These are phyloP conservation scores for Sus cebifrons DNA, from an alignment of 2,797 vertebrate species.

Conservation along the genomic window DNA sequence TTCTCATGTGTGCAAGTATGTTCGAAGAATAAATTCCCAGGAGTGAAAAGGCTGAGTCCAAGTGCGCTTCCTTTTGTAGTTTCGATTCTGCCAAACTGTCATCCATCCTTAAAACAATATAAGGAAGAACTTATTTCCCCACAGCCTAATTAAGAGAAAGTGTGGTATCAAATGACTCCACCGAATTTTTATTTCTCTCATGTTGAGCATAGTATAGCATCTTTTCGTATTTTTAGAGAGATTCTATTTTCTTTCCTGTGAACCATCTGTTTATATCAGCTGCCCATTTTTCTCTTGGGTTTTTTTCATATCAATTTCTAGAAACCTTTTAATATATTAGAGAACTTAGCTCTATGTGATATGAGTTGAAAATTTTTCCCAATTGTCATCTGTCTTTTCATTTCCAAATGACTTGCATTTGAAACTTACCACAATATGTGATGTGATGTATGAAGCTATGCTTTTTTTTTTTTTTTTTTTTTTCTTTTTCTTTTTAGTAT, in stretches of 20 bases:
- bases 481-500: too few species aligned
- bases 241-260: constrained; percentile 37
- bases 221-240: constrained; percentile 48
- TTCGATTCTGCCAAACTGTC: background rate
- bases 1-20: background rate
- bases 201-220: background rate
- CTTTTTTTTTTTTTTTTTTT: too few species aligned
- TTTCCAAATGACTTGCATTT: constrained; percentile 3
- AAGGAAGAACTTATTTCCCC: background rate
- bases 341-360: background rate
- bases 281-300: constrained; percentile 32
- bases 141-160: background rate
- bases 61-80: background rate
- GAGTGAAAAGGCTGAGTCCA: background rate
- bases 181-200: constrained; percentile 27
- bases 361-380: background rate
- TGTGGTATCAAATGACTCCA: background rate
- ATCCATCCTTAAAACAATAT: background rate
- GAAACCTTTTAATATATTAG: background rate
- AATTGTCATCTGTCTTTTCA: constrained; percentile 11
- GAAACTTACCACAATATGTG: background rate
- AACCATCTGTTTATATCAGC: constrained; percentile 37
- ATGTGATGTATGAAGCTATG: background rate
- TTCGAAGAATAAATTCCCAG: constrained; percentile 26
- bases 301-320: constrained; percentile 66